A percentile compares a stretch with the other conserved stretches of the same genome.
Evolutionary conservation across 2,888 invertebrate species (phyloP).

Genomic region (Rhagium mordax): DNA sequence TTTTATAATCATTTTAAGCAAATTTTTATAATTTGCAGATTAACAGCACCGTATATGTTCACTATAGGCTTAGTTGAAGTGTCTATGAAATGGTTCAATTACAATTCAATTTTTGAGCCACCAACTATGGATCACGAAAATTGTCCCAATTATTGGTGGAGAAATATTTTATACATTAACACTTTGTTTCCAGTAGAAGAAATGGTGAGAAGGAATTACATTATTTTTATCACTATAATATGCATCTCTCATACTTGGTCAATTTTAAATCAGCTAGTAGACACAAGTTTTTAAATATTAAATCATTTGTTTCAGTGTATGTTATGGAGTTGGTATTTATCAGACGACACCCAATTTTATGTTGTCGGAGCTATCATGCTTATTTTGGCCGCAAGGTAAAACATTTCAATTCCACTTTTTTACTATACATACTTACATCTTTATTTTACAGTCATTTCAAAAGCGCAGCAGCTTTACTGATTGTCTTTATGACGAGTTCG

Average conservation of each 20-base stretch:
- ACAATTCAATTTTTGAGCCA: constrained; percentile 88
- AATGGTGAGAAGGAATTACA: constrained; percentile 77
- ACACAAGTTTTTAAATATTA: no score
- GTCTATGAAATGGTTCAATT: constrained; percentile 88
- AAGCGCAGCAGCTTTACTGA: constrained; percentile 78
- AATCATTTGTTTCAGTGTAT: constrained; percentile 78
- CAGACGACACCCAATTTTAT: constrained; percentile 91
- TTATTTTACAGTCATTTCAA: constrained; percentile 80
- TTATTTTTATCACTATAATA: background rate
- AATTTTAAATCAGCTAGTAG: background rate
- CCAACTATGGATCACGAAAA: constrained; percentile 86
- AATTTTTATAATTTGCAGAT: constrained; percentile 70
- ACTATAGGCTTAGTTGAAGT: constrained; percentile 88
- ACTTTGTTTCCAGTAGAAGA: constrained; percentile 88
- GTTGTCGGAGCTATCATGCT: constrained; percentile 85
- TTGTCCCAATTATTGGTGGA: constrained; percentile 91
- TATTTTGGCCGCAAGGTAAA: constrained; percentile 80
- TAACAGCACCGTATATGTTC: constrained; percentile 87
- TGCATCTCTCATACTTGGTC: background rate
- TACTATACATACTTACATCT: background rate
- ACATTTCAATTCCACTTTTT: constrained; percentile 31
- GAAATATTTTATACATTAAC: constrained; percentile 89
- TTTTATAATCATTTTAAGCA: no score
- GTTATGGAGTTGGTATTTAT: constrained; percentile 93
- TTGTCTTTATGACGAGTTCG: constrained; percentile 81